Evolutionary conservation across 2,797 vertebrate genomes (phyloP).

Genomic region (Toxotes lorentzi): DNA sequence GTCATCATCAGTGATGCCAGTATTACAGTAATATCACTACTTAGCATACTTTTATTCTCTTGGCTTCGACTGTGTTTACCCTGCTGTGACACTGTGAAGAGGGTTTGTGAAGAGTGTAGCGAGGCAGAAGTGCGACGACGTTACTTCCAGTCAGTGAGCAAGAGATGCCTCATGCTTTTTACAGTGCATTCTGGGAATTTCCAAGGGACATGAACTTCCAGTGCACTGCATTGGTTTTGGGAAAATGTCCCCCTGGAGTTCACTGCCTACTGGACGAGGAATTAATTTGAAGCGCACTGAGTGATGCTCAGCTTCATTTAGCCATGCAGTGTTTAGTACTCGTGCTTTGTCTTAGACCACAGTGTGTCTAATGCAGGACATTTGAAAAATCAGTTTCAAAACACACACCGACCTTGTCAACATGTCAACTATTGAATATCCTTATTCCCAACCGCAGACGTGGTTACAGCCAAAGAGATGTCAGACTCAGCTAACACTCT

Average conservation of each 20-base stretch:
- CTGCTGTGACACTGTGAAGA: slow-evolving; percentile 16
- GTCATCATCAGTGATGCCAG: not conserved
- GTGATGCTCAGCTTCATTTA: not conserved
- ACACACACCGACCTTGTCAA: no score
- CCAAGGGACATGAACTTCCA: slow-evolving; percentile 36
- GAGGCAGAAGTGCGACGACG: slow-evolving; percentile 29
- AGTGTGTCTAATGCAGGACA: no score
- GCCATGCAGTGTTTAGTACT: no score
- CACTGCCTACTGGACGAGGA: slow-evolving; percentile 1
- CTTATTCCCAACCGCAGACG: no score
- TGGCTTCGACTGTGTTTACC: slow-evolving; percentile 22
- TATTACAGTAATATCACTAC: not conserved
- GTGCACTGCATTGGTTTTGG: slow-evolving; percentile 11
- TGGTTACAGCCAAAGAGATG: no score
- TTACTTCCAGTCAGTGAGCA: slow-evolving; percentile 53
- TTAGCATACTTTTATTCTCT: not conserved
- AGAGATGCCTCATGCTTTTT: slow-evolving; percentile 29
- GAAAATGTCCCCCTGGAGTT: slow-evolving; percentile 25
- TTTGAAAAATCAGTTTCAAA: no score
- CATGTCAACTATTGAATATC: no score
- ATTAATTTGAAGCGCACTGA: not conserved
- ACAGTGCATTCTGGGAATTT: slow-evolving; percentile 48
- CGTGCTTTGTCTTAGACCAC: no score
- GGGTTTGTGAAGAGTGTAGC: slow-evolving; percentile 27
- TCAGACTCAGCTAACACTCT: no score